A percentile compares a stretch with the other conserved stretches of the same genome.
These are phyloP conservation scores for Drosophila albomicans DNA, from an alignment of 1,140 invertebrate genomes.

Conservation along the genomic window DNA sequence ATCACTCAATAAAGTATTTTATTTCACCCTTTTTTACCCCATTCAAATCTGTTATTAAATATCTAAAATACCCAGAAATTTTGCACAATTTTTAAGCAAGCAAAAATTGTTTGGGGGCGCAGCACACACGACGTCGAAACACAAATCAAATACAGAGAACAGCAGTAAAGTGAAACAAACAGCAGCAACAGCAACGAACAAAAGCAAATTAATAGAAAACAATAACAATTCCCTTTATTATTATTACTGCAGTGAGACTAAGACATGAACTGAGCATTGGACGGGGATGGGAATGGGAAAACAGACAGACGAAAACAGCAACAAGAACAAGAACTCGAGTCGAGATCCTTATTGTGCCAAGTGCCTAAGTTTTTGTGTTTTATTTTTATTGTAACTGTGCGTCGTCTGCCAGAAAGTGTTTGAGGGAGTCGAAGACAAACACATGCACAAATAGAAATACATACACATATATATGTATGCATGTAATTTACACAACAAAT, in stretches of 20 bases:
- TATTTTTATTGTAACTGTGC: slow-evolving; percentile 37
- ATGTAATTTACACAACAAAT: slow-evolving; percentile 49
- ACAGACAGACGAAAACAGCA: slow-evolving; percentile 2
- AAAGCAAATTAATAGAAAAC: slow-evolving; percentile 61
- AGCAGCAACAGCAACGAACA: slow-evolving; percentile 51
- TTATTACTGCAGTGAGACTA: slow-evolving; percentile 60
- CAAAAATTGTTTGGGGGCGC: not conserved
- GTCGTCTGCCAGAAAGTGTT: slow-evolving; percentile 22
- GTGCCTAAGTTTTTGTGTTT: slow-evolving; percentile 51
- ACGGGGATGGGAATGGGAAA: slow-evolving; percentile 1
- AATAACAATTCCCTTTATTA: slow-evolving; percentile 63
- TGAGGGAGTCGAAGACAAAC: not conserved
- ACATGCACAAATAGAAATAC: not conserved
- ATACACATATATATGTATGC: slow-evolving; percentile 3
- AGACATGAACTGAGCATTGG: not conserved
- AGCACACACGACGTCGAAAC: slow-evolving; percentile 17
- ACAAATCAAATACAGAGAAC: slow-evolving; percentile 43
- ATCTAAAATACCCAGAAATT: not conserved
- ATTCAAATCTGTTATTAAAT: not conserved
- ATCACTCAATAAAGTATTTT: too few relatives aligned
- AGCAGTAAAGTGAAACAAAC: slow-evolving; percentile 16
- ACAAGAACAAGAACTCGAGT: slow-evolving; percentile 4
- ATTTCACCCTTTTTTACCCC: not conserved
- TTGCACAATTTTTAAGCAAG: not conserved
- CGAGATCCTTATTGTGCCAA: slow-evolving; percentile 31